Evolutionary conservation across 2,888 invertebrate genomes (phyloP).

Genomic region (Stegana nigrithorax): DNA sequence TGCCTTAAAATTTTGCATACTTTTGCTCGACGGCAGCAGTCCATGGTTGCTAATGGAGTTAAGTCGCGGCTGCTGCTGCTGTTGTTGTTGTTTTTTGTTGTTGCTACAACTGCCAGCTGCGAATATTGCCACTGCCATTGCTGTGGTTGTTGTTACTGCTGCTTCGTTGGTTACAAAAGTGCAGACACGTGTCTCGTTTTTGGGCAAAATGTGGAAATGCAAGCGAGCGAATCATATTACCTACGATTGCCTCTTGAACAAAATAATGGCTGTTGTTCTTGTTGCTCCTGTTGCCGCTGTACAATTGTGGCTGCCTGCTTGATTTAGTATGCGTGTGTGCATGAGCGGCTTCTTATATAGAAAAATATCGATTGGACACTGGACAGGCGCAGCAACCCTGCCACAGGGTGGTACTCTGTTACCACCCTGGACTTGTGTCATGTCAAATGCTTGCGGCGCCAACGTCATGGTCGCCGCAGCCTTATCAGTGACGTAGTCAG

Average conservation of each 20-base stretch:
- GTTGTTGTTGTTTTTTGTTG: not conserved
- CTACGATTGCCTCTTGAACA: not conserved
- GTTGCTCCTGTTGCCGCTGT: not conserved
- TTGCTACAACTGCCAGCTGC: no score
- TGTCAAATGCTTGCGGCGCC: no score
- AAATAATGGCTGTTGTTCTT: no score
- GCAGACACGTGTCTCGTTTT: conserved; percentile 55
- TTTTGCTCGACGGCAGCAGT: not conserved
- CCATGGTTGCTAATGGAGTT: not conserved
- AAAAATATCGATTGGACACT: no score
- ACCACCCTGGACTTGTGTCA: no score
- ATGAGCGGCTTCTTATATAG: no score
- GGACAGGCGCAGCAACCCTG: not conserved
- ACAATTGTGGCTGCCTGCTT: not conserved
- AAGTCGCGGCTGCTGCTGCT: not conserved
- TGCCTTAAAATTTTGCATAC: no score
- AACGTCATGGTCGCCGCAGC: no score
- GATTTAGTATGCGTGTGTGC: no score
- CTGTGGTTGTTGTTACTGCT: conserved; percentile 41
- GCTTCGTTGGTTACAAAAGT: conserved; percentile 55
- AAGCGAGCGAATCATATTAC: not conserved
- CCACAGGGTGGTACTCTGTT: no score
- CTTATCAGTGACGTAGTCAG: conserved; percentile 4
- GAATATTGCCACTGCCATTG: no score
- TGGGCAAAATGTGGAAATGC: not conserved